Base-by-base conservation (phyloP, 2,888 invertebrate species). In the Hydropsyche betteni region DNA sequence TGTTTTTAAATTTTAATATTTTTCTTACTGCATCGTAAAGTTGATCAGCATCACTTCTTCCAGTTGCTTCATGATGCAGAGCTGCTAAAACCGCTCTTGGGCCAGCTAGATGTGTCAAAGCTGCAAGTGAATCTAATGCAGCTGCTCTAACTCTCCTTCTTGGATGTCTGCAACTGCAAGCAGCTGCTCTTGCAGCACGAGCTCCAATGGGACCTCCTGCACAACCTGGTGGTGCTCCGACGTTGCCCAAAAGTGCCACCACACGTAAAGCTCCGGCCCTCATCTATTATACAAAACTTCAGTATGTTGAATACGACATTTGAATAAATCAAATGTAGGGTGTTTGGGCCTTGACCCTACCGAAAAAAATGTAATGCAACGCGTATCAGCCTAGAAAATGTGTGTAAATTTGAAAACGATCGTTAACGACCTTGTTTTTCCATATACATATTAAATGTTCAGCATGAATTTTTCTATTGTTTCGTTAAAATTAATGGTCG, bases 71-170 rank as follows among this genome's bases (percentile, higher is more conserved):
- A 69, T 88, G 84, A 58, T 90, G 86, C 2, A 92, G 91, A 0
- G 91, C 90, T 14, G 90, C 88, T 70, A 93, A 82, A 14, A 93
- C 90, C 0, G 91, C 89, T 0, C 88, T 86, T 38, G 88, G 86
- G 0, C 91, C 90, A 80, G 91, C 86, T 74, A 93, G 89, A 84
- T 94, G 93, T 2, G 93, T 93, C 58, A 95, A 84, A 34, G 93
- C 91, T 0, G 95, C 93, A 68, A 95, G 85, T 50, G 93, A 91
- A 83, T 96, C 95, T 74, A 96, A 89, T 75, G 89, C 93, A 78
- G 90, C 96, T 85, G 90, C 96, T 81, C 90, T 90, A 79, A 92
- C 96, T 81, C 90, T 90, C 83, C 91, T 90, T 81, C 92, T 94
- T 80, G 89, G 90, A 83, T 84, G 91, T 80, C 81, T 86, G 82